Evolutionary conservation across 2,888 invertebrate genomes (phyloP).

Genomic region (Lochmaea capreae): DNA sequence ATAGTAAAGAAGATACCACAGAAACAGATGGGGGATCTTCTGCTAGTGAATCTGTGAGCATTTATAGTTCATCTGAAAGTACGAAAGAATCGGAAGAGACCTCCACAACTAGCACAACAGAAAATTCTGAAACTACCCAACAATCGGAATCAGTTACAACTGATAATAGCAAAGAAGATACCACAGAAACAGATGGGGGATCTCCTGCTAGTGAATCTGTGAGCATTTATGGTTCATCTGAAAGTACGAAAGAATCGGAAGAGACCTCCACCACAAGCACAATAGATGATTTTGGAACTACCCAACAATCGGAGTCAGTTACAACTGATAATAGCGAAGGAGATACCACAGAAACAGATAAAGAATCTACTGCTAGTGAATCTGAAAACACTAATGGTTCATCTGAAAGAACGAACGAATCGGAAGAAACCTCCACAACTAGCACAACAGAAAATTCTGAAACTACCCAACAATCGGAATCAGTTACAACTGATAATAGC

Average conservation of each 20-base stretch:
- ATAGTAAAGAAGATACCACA: conserved; percentile 64
- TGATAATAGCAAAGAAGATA: neutral
- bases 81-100: too few relatives aligned
- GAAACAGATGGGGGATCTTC: conserved; percentile 67
- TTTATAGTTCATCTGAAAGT: neutral
- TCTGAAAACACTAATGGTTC: too few relatives aligned
- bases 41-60: conserved; percentile 1
- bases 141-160: neutral
- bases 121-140: too few relatives aligned
- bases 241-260: too few relatives aligned
- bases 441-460: too few relatives aligned
- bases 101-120: too few relatives aligned
- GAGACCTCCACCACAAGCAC: neutral
- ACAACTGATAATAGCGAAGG: neutral
- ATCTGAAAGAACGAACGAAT: too few relatives aligned
- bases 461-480: too few relatives aligned
- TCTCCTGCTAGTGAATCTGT: neutral
- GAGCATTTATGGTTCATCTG: neutral
- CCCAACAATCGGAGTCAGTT: neutral
- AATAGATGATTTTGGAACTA: neutral
- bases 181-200: neutral
- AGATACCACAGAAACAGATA: neutral
- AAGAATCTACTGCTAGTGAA: too few relatives aligned
- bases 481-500: too few relatives aligned
- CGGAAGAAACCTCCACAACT: too few relatives aligned